Percentiles rank a stretch among this genome's conserved stretches.
Conservation (phyloP, 2,797 vertebrate genomes). For the Austrolebias charrua region DNA sequence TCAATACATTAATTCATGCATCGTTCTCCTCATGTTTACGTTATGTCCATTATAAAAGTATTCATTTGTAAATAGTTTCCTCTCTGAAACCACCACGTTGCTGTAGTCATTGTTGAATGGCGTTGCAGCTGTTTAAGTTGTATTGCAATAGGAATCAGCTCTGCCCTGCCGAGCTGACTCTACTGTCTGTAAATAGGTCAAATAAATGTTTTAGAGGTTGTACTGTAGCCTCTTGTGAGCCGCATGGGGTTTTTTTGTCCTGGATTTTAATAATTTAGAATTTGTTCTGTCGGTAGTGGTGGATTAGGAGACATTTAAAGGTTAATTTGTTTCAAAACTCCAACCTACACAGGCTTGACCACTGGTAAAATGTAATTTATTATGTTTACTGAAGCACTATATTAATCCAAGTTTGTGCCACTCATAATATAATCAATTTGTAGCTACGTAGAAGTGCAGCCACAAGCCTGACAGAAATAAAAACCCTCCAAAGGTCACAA, state of each 20-base stretch:
- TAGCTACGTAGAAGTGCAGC: no score
- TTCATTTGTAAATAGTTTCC: constrained; percentile 77
- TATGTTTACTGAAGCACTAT: no score
- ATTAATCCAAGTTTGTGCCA: no score
- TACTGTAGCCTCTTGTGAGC: constrained; percentile 47
- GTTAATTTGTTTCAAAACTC: not conserved
- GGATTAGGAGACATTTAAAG: no score
- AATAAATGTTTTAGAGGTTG: constrained; percentile 78
- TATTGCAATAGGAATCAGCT: constrained; percentile 53
- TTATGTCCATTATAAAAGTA: constrained; percentile 63
- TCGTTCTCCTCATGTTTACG: constrained; percentile 41
- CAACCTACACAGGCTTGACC: not conserved
- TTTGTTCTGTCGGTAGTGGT: not conserved
- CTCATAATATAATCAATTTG: no score
- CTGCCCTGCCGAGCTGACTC: constrained; percentile 65
- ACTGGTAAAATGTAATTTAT: not conserved
- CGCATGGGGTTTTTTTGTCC: constrained; percentile 44
- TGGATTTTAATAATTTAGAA: constrained; percentile 5
- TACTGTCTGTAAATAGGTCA: constrained; percentile 77
- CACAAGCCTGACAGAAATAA: no score
- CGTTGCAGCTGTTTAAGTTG: no score
- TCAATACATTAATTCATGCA: constrained; percentile 73
- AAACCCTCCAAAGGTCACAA: no score
- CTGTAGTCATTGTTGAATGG: constrained; percentile 66
- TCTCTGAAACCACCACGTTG: constrained; percentile 41